These are phyloP conservation scores for Pseudomyrmex cubaensis DNA, from an alignment of 1,140 invertebrate genomes.

Conservation along the genomic window DNA sequence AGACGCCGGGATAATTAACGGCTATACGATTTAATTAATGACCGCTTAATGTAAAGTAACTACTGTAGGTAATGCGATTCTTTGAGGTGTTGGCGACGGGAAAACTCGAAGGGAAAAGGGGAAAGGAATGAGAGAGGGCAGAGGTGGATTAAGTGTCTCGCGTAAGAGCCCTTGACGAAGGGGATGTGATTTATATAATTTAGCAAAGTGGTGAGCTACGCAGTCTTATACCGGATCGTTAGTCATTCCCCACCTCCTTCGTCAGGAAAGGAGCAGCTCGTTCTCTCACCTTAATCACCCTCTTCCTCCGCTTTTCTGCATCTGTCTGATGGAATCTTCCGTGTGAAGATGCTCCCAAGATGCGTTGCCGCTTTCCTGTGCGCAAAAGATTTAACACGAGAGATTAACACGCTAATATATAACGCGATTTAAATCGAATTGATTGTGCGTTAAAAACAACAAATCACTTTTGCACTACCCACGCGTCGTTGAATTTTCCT, in stretches of 20 bases:
- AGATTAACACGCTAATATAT: neutral
- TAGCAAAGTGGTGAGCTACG: slow-evolving; percentile 81
- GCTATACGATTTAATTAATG: slow-evolving; percentile 79
- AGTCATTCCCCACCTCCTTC: slow-evolving; percentile 45
- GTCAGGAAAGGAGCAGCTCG: neutral
- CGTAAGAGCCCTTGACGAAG: slow-evolving; percentile 79
- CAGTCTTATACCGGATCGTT: slow-evolving; percentile 75
- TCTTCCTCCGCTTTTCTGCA: slow-evolving; percentile 50
- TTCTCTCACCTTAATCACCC: slow-evolving; percentile 58
- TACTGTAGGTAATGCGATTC: slow-evolving; percentile 64
- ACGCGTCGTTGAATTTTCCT: neutral
- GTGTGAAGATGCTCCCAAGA: slow-evolving; percentile 12
- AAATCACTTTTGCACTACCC: neutral
- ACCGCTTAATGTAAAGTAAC: slow-evolving; percentile 79
- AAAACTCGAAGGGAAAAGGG: slow-evolving; percentile 9
- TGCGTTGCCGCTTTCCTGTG: neutral
- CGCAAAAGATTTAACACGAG: neutral
- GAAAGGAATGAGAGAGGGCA: slow-evolving; percentile 55
- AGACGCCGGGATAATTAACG: slow-evolving; percentile 77
- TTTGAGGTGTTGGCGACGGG: slow-evolving; percentile 63
- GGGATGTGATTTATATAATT: slow-evolving; percentile 83
- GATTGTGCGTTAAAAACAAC: neutral
- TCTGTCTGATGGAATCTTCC: slow-evolving; percentile 52
- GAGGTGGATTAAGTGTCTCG: slow-evolving; percentile 77
- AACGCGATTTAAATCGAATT: neutral